Percentiles rank a stretch among this genome's conserved stretches.
These are phyloP conservation scores for Smutsia temminckii DNA, from an alignment of 2,797 vertebrate genomes.

Conservation along the genomic window DNA sequence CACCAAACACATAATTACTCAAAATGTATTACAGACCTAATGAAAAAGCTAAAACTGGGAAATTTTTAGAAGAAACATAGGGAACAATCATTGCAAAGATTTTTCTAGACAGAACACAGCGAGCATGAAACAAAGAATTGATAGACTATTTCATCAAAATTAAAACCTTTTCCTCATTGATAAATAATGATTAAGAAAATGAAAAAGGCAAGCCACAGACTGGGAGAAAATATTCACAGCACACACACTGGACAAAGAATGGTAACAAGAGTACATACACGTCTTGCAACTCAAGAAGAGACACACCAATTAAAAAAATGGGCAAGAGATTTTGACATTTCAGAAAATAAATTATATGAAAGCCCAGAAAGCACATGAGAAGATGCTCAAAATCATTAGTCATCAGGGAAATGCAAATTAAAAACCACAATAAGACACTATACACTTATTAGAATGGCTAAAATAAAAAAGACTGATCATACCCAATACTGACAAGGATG, in stretches of 20 bases:
- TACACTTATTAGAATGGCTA: neutral
- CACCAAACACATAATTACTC: neutral
- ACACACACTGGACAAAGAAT: neutral
- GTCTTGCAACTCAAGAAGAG: neutral
- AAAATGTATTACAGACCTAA: neutral
- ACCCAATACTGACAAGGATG: neutral
- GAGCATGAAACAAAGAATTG: neutral
- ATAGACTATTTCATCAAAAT: neutral
- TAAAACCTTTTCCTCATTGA: slow-evolving; percentile 1
- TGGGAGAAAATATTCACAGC: neutral
- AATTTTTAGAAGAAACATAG: neutral
- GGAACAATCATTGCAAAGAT: neutral
- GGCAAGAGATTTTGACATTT: neutral
- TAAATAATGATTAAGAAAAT: neutral
- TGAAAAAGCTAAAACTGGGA: neutral
- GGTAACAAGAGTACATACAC: neutral
- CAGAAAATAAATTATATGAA: neutral
- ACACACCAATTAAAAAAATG: neutral
- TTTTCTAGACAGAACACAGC: neutral
- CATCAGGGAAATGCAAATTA: neutral
- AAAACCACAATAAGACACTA: neutral
- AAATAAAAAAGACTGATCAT: neutral
- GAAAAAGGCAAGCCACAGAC: neutral
- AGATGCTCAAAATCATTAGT: neutral
- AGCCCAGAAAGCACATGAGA: neutral